Conservation (phyloP, 53 echinoderm and acorn worm species). For the Holothuria scabra region DNA sequence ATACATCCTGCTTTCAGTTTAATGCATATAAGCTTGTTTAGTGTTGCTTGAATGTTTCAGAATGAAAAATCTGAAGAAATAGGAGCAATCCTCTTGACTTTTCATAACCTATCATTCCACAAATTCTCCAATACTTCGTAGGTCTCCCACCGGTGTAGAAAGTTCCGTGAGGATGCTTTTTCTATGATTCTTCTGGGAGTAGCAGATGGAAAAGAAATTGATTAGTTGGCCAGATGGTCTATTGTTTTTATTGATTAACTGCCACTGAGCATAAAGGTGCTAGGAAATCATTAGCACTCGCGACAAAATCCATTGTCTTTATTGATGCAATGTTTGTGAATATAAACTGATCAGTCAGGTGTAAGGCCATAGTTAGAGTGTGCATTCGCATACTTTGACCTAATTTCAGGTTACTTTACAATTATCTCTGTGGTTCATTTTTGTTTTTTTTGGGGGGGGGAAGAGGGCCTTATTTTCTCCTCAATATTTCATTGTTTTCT, state of each 20-base stretch:
- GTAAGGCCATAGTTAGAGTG: neutral
- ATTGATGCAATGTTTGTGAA: conserved; percentile 33
- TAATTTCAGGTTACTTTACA: too few relatives aligned
- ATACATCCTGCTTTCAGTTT: too few relatives aligned
- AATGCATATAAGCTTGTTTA: too few relatives aligned
- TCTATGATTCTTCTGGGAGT: conserved; percentile 17
- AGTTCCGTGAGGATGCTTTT: conserved; percentile 36
- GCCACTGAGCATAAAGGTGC: conserved; percentile 40
- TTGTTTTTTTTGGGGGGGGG: too few relatives aligned
- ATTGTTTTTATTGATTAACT: conserved; percentile 44
- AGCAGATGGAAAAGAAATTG: conserved; percentile 30
- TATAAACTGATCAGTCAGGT: neutral
- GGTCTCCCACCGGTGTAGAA: neutral
- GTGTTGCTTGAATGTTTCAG: too few relatives aligned
- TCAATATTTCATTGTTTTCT: too few relatives aligned
- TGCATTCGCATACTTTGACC: too few relatives aligned
- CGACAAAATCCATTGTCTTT: conserved; percentile 51
- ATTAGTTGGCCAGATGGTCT: conserved; percentile 12
- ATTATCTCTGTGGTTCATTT: too few relatives aligned
- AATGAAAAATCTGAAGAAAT: too few relatives aligned
- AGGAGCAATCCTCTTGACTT: conserved; percentile 1
- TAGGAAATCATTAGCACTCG: conserved; percentile 31
- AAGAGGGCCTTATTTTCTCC: too few relatives aligned
- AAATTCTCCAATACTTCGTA: neutral
- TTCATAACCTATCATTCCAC: conserved; percentile 5